Conservation (phyloP, 2,888 invertebrate genomes). For the Ctenicera cuprea region DNA sequence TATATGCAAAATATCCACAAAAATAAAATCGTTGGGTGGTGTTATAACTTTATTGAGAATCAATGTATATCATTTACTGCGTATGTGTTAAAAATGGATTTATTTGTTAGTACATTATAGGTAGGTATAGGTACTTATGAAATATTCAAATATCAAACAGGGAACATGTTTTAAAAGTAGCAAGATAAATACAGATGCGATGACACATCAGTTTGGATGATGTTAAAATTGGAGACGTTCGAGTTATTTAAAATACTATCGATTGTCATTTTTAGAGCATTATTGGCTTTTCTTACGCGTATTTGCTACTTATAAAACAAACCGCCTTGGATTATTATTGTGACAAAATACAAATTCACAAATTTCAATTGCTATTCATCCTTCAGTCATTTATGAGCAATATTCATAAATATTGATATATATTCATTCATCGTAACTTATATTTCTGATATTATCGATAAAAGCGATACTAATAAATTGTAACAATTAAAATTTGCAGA, state of each 20-base stretch:
- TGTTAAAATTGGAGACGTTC: neutral
- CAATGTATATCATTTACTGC: conserved; percentile 25
- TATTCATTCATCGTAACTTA: conserved; percentile 9
- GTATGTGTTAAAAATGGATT: conserved; percentile 34
- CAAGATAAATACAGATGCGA: too few species aligned
- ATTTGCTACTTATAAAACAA: conserved; percentile 36
- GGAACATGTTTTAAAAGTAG: conserved; percentile 31
- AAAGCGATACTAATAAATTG: conserved; percentile 37
- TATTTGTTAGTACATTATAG: conserved; percentile 25
- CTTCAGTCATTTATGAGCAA: conserved; percentile 41
- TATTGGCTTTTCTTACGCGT: conserved; percentile 9
- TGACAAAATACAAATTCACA: conserved; percentile 38
- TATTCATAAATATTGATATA: conserved; percentile 23
- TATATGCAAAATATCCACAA: too few species aligned
- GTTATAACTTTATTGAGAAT: conserved; percentile 39
- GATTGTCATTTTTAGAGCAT: conserved; percentile 20
- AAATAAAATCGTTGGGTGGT: too few species aligned
- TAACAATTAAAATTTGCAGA: conserved; percentile 67
- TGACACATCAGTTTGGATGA: neutral
- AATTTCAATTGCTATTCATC: conserved; percentile 32
- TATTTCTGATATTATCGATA: conserved; percentile 27
- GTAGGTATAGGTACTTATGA: conserved; percentile 12
- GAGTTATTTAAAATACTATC: neutral
- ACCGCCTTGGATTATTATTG: conserved; percentile 10
- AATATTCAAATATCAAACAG: conserved; percentile 30